These are phyloP conservation scores for Maccullochella peelii DNA, from an alignment of 2,113 vertebrate genomes.

Conservation along the genomic window DNA sequence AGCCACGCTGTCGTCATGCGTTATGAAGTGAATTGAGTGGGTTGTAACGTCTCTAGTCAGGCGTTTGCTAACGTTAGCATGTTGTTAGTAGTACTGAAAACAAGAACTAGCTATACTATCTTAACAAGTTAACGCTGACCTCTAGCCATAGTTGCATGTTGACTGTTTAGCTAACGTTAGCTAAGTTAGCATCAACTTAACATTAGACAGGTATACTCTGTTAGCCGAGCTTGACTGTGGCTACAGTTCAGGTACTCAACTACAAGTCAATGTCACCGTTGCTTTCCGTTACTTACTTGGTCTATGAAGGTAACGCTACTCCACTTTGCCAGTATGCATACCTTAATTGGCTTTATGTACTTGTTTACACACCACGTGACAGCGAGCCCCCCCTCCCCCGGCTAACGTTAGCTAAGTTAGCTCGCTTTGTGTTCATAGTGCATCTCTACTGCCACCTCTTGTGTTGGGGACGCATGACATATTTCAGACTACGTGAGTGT, in stretches of 20 bases:
- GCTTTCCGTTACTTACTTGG: background rate
- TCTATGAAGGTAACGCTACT: background rate
- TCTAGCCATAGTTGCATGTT: background rate
- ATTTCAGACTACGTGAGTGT: background rate
- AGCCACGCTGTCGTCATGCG: slow-evolving; percentile 22
- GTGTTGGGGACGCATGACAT: background rate
- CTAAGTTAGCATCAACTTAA: background rate
- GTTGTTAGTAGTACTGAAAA: background rate
- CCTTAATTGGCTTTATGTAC: background rate
- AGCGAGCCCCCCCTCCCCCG: too few relatives aligned
- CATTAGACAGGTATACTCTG: background rate
- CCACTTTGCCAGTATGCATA: background rate
- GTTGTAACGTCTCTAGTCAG: background rate
- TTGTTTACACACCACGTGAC: background rate
- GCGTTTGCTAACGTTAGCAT: background rate
- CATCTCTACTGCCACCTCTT: slow-evolving; percentile 27
- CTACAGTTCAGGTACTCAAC: background rate
- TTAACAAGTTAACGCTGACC: background rate
- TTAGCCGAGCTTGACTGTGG: background rate
- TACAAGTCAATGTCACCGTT: background rate
- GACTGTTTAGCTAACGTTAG: background rate
- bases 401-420: background rate
- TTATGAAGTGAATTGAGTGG: background rate
- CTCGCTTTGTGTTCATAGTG: background rate
- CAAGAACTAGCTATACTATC: too few relatives aligned